Base-by-base conservation (phyloP, 2,888 invertebrate species). In the Melieria picta region DNA sequence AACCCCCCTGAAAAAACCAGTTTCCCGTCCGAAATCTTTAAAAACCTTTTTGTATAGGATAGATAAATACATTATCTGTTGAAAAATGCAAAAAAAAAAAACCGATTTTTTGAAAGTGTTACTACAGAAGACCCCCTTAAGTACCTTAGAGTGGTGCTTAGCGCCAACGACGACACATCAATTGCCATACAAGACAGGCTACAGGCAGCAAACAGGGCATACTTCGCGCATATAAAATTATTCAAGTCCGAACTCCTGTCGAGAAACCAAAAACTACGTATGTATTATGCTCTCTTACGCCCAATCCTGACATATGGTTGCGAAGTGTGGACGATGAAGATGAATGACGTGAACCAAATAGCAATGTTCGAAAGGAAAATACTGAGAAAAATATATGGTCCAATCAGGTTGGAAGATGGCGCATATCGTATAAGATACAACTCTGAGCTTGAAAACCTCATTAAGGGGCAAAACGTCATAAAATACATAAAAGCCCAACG, bases 251-350 rank as follows among this genome's bases (percentile, higher is more conserved):
- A 56, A 56, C 2, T 30, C 30, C 30, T 30, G 30, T 30, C 30
- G 30, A 30, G 30, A 30, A 50, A 30, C 30, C 30, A 30, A 30
- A 30, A 30, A 3, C 30, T 30, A 30, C 30, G 30, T 30, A 30
- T 30, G 30, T 61, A 61, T 61, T 46, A 61, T 46, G 61, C 42
- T 47, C 30, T 63, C 63, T 47, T 63, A 52, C 11, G 62, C 7
- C 69, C 69, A n/a, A 52, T 63, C 16, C n/a, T 52, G 46, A 69
- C 63, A 42, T 69, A 63, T 55, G 69, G 47, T 2, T 69, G 69
- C 52, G 69, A 69, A 68, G 50, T 42, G 11, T 68, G 61, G 68
- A 61, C 68, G 6, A 60, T 68, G 68, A 68, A 58, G 11, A 10
- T 7, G 7, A 60, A 1, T 48, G 69, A 62, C 42, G 13, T 55